Evolutionary conservation across 2,113 vertebrate genomes (phyloP), one percentile per base, ranked within the genome.

Genomic region (Sisor rabdophorus): DNA sequence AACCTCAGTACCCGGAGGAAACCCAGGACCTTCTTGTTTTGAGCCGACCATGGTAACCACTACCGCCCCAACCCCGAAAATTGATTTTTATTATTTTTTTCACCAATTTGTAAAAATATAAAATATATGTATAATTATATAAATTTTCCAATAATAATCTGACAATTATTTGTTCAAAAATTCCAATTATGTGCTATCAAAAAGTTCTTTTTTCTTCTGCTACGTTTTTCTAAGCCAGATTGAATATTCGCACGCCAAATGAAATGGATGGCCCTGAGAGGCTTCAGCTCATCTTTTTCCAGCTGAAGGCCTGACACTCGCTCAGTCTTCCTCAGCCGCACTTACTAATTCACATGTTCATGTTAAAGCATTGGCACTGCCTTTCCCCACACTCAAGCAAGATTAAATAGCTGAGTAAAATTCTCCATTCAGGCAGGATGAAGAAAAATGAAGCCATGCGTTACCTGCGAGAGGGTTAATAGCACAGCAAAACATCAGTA

Each of bases 371-470:
- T 79, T 75, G 59, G 79, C 71, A 82, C 80, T 80, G 84, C 85
- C 84, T 89, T 36, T 89, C 88, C 86, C 78, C 78, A 72, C 84
- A 86, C 82, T 86, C 87, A 85, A 79, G 86, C 84, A 84, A 80
- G 82, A 79, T 82, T 80, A 85, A 79, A 79, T 77, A 80, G 82
- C 86, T 87, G 83, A 79, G 80, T 73, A 60, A 86, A 87, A 87
- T 82, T 84, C 64, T 76, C 84, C 83, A 83, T 88, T 87, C 87
- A 73, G 82, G 86, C 84, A 58, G 84, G 74, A 69, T 76, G 58
- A 80, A 84, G 85, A 71, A 76, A 73, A 81, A 81, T 77, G 77
- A 71, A 22, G 24, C 78, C 76, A 82, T 63, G 77, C 22, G 58
- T 73, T 73, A 73, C 71, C 55, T 75, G 77, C 65, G 78, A 50